phyloP scores from a whole-genome alignment of 2,113 vertebrate species.

The Microtus richardsoni region DNA sequence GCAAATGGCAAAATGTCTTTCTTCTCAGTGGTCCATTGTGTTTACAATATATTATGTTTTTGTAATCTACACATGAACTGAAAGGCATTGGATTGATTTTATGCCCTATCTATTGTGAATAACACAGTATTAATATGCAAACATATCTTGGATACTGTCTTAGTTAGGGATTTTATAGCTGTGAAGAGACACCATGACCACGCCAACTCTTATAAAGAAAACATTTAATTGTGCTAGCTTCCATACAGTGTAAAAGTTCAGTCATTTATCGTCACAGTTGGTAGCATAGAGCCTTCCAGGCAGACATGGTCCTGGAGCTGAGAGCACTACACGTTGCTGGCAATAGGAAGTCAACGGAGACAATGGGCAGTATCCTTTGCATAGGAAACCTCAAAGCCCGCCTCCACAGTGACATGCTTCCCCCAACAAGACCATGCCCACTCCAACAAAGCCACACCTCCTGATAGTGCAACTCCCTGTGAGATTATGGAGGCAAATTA shows the following conservation, averaged over 20 bases:
- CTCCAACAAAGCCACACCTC: neutral
- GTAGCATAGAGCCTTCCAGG: neutral
- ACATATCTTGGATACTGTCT: neutral
- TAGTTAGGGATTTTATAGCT: neutral
- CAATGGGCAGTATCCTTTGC: neutral
- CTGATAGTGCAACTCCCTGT: neutral
- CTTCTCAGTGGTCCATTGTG: neutral
- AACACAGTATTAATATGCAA: neutral
- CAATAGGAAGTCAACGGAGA: neutral
- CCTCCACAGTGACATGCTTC: neutral
- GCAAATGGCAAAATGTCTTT: neutral
- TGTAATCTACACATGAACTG: neutral
- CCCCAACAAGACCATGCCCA: neutral
- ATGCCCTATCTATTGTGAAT: neutral
- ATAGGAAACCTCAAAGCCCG: neutral
- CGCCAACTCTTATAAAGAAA: neutral
- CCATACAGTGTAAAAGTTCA: neutral
- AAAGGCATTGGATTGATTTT: neutral
- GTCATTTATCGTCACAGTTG: neutral
- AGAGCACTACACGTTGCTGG: neutral
- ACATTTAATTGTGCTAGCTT: neutral
- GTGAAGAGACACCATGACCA: neutral
- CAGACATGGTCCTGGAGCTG: neutral
- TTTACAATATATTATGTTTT: neutral
- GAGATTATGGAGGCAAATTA: neutral